Evolutionary conservation across 2,113 vertebrate species (phyloP).

Genomic region (Bubo scandiacus): DNA sequence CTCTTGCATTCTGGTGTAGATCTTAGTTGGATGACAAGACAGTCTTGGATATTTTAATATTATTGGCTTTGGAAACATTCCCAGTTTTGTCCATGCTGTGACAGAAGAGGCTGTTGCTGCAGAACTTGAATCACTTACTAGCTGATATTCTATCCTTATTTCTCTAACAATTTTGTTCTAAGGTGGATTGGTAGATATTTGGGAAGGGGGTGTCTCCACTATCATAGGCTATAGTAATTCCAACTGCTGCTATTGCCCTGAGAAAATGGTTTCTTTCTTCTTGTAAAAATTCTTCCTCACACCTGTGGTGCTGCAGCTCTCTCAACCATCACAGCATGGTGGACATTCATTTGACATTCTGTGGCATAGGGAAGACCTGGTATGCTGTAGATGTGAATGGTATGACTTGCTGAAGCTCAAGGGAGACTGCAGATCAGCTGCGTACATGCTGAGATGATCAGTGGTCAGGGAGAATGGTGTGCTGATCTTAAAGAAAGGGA

Average conservation of each 20-base stretch:
- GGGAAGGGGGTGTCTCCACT: not conserved
- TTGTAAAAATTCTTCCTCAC: not conserved
- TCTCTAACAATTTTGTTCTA: not conserved
- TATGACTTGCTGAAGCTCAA: not conserved
- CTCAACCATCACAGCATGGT: not conserved
- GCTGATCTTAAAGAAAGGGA: not conserved
- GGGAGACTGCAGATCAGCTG: not conserved
- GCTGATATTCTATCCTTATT: not conserved
- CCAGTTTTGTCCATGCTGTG: not conserved
- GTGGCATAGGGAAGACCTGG: not conserved
- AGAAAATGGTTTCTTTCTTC: not conserved
- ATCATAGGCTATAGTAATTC: not conserved
- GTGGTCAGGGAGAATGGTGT: not conserved
- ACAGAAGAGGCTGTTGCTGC: not conserved
- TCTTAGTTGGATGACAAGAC: not conserved
- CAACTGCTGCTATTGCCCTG: not conserved
- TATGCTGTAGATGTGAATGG: not conserved
- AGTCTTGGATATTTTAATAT: not conserved
- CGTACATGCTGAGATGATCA: not conserved
- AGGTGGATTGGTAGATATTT: not conserved
- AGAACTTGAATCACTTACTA: fast-evolving
- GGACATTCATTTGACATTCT: not conserved
- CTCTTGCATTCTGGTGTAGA: not conserved
- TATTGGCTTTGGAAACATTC: not conserved
- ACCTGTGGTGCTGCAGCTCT: not conserved